Evolutionary conservation across 2,797 vertebrate genomes (phyloP).

Genomic region (Aviceda cuculoides): DNA sequence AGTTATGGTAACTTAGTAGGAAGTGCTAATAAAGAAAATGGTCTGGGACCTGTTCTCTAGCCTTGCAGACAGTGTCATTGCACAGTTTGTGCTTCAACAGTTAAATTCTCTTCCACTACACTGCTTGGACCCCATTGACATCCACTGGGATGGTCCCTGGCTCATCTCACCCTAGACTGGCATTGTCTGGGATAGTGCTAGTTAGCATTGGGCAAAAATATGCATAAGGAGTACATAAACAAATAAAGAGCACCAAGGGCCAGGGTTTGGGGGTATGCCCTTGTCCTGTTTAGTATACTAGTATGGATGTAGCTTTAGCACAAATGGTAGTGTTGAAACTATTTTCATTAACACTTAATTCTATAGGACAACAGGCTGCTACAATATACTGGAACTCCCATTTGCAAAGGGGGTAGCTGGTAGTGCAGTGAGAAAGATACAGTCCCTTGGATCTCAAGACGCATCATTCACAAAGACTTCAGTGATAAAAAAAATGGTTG

Average conservation of each 20-base stretch:
- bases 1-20: neutral
- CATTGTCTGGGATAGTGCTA: neutral
- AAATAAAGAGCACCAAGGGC: neutral
- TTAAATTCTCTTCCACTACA: neutral
- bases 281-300: neutral
- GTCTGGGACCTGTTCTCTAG: neutral
- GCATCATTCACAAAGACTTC: neutral
- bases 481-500: neutral
- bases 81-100: neutral
- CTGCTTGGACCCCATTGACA: neutral
- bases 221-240: neutral
- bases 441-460: neutral
- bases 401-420: neutral
- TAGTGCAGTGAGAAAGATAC: neutral
- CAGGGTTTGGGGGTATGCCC: neutral
- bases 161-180: neutral
- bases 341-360: neutral
- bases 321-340: neutral
- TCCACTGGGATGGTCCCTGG: neutral
- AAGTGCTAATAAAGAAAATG: neutral
- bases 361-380: neutral
- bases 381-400: accelerated
- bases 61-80: neutral
- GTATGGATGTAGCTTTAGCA: neutral
- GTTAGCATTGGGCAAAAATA: neutral